phyloP scores from a whole-genome alignment of 2,113 vertebrate genomes.

The Scophthalmus maximus region DNA sequence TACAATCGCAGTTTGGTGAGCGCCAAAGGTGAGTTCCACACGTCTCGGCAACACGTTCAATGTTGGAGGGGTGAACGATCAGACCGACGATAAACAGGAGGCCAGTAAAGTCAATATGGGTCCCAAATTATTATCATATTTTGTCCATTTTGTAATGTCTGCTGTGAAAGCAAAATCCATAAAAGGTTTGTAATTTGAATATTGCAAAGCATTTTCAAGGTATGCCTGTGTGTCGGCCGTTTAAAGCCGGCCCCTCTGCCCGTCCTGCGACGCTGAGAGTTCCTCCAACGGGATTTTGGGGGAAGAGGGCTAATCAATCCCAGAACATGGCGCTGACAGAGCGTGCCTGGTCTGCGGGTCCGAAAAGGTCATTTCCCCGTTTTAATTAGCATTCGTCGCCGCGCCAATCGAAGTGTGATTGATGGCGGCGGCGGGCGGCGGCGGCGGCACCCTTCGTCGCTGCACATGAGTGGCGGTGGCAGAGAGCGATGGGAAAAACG shows the following conservation, averaged over 20 bases:
- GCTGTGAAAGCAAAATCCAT: too few species aligned
- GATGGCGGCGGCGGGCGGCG: too few species aligned
- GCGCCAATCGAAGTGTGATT: conserved; percentile 80
- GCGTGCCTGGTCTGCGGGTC: conserved; percentile 64
- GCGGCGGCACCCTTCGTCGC: conserved; percentile 43
- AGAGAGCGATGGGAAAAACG: conserved; percentile 47
- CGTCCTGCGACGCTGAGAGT: conserved; percentile 14
- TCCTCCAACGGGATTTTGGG: conserved; percentile 26
- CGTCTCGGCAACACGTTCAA: background rate
- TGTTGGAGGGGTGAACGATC: too few species aligned
- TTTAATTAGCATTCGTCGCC: conserved; percentile 80
- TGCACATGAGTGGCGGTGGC: conserved; percentile 54
- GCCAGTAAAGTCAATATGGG: too few species aligned
- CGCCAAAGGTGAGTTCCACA: conserved; percentile 88
- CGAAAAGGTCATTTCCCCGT: conserved; percentile 81
- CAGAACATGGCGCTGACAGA: conserved; percentile 68
- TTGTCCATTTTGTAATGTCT: too few species aligned
- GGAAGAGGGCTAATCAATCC: conserved; percentile 71
- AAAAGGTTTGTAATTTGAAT: background rate
- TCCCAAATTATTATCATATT: too few species aligned
- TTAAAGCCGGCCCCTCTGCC: conserved; percentile 6
- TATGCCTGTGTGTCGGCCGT: background rate
- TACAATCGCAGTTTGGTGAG: conserved; percentile 95
- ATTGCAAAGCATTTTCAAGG: background rate
- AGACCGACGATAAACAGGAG: too few species aligned